phyloP scores from a whole-genome alignment of 2,888 invertebrate genomes.

The Drosophila pseudotakahashii region DNA sequence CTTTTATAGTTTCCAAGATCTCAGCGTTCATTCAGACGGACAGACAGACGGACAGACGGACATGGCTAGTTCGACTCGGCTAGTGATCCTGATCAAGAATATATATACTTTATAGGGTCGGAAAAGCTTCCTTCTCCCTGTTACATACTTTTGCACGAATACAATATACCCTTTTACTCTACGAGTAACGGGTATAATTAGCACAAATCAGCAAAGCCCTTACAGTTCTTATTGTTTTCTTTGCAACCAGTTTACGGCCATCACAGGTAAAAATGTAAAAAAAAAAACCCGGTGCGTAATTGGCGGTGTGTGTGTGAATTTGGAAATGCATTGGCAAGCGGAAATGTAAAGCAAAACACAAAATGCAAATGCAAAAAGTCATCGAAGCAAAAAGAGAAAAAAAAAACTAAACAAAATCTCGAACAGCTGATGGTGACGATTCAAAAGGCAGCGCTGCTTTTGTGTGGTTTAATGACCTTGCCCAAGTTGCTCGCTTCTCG shows the following conservation, averaged over 20 bases:
- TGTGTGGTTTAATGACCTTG: constrained; percentile 80
- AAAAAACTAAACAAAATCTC: constrained; percentile 27
- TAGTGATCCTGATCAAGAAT: no score
- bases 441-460: constrained; percentile 29
- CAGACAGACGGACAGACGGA: no score
- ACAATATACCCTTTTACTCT: no score
- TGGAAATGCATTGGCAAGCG: constrained; percentile 70
- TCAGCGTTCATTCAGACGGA: no score
- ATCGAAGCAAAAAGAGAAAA: constrained; percentile 22
- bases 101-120: no score
- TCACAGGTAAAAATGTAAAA: not conserved
- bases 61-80: no score
- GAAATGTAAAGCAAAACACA: constrained; percentile 69
- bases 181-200: no score
- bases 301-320: constrained; percentile 30
- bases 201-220: constrained; percentile 13
- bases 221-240: constrained; percentile 15
- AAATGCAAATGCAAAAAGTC: constrained; percentile 50
- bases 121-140: no score
- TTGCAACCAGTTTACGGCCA: constrained; percentile 10
- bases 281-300: constrained; percentile 9
- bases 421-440: constrained; percentile 62
- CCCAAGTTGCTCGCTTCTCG: constrained; percentile 70
- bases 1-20: no score
- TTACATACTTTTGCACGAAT: no score